Evolutionary conservation across 2,113 vertebrate species (phyloP), one percentile per base, ranked within the genome.

Genomic region (Chlorodrepanis virens): DNA sequence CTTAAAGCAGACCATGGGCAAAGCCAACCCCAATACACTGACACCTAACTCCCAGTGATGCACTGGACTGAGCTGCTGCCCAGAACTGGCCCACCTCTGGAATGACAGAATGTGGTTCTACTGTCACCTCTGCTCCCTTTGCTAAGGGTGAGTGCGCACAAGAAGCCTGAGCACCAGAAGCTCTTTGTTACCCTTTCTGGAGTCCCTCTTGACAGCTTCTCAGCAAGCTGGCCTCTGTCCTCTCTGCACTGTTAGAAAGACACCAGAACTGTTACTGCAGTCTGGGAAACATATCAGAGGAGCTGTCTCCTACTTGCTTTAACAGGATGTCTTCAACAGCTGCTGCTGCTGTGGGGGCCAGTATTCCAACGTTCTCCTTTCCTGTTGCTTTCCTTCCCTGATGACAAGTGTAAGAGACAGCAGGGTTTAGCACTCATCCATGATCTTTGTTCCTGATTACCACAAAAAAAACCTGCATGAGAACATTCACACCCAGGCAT

Each of bases 271-370:
- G 9, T 39, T 72, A n/a, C 42, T 27, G 39, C 39, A 68, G 16
- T 23, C 20, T 59, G 60, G 60, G 27, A 78, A 63, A 39, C 12
- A 9, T 2, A 49, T 2, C 1, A 0, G 5, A 33, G 44, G 35
- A 0, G 2, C 14, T 53, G 27, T 6, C 39, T 49, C 31, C 45
- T 45, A 31, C 42, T 29, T 56, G 33, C 14, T 74, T 80, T 40
- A 17, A 19, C 3, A 56, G 47, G 12, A 24, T n/a, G 25, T 6
- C 4, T 72, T 11, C 27, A 49, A 54, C 16, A 54, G 31, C 31
- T n/a, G 25, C 45, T 67, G 65, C 35, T 60, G 42, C 7, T 39
- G 23, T 28, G 19, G n/a, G 40, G 23, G 61, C 9, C 21, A 33
- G 11, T 33, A 69, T 59, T 83, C 47, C 24, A 59, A 0, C 2